Evolutionary conservation across 2,113 vertebrate species (phyloP), one percentile per base, ranked within the genome.

Genomic region (Crypturellus undulatus): DNA sequence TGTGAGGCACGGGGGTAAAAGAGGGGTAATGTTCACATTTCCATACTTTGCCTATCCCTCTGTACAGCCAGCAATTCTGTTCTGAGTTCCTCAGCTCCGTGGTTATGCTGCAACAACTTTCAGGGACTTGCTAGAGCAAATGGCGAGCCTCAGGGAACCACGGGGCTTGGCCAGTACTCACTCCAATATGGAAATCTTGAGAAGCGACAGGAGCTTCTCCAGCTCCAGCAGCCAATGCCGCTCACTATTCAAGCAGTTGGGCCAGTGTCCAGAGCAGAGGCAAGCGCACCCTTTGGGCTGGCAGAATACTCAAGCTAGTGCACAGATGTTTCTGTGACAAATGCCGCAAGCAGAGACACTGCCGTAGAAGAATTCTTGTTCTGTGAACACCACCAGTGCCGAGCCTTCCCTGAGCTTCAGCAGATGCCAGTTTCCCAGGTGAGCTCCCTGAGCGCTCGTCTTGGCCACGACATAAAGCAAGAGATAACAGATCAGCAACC

Each of bases 81-180:
- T 32, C 19, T 24, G 21, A 49, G 49, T 49, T 80, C 72, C 38
- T 77, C 49, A 49, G 49, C 72, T 91, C 38, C 2, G 14, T 19
- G 14, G 1, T 38, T 79, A 43, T 12, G 22, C 8, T 56, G 54
- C 69, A 1, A 4, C 40, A 54, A 60, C 56, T 75, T 52, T 62
- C 0, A 0, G n/a, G 30, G 36, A 24, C 64, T 78, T 78, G 13
- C 51, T 62, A 49, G 65, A 40, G 26, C 12, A 36, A 64, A 47
- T 5, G 17, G 24, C 0, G 0, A 12, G 43, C 25, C 13, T 24
- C 60, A 67, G 67, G 47, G 24, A 89, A 25, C 19, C 34, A 42
- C 0, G 0, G n/a, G 38, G 22, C 59, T 86, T 70, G 56, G 72
- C 40, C 42, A 75, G 78, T 16, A 45, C 19, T 54, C 75, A 17